Percentiles rank a stretch among this genome's conserved stretches.
phyloP scores from a whole-genome alignment of 2,113 vertebrate genomes.

The Macroglossus sobrinus region DNA sequence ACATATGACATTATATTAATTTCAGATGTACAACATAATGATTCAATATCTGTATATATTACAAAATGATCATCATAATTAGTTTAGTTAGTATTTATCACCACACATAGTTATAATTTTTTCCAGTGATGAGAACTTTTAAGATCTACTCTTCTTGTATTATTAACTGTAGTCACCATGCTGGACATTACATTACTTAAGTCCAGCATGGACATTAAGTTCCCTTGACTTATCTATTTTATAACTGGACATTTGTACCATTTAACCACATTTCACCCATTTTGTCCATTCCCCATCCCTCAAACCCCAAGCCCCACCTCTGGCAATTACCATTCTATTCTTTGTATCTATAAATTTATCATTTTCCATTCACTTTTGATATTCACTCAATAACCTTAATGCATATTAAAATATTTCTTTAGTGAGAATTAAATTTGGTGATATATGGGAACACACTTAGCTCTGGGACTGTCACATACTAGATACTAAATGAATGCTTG shows the following conservation, averaged over 20 bases:
- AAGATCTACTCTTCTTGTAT: neutral
- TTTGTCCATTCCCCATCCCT: neutral
- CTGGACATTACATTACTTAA: neutral
- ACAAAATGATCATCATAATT: neutral
- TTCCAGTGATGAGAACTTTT: neutral
- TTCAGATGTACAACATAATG: neutral
- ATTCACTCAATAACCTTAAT: neutral
- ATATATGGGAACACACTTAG: neutral
- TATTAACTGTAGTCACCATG: neutral
- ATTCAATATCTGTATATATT: neutral
- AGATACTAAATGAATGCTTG: neutral
- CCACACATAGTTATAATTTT: neutral
- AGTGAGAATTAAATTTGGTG: neutral
- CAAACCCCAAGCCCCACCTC: too few species aligned
- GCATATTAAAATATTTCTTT: neutral
- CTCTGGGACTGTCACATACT: neutral
- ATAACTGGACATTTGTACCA: neutral
- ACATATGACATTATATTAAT: neutral
- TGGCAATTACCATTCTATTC: neutral
- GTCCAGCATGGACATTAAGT: neutral
- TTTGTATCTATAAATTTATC: neutral
- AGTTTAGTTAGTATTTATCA: neutral
- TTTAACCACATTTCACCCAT: neutral
- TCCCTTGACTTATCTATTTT: neutral
- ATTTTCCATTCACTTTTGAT: neutral